A percentile compares a stretch with the other conserved stretches of the same genome.
Conservation (phyloP, 2,797 vertebrate genomes). For the Sarcophilus harrisii region DNA sequence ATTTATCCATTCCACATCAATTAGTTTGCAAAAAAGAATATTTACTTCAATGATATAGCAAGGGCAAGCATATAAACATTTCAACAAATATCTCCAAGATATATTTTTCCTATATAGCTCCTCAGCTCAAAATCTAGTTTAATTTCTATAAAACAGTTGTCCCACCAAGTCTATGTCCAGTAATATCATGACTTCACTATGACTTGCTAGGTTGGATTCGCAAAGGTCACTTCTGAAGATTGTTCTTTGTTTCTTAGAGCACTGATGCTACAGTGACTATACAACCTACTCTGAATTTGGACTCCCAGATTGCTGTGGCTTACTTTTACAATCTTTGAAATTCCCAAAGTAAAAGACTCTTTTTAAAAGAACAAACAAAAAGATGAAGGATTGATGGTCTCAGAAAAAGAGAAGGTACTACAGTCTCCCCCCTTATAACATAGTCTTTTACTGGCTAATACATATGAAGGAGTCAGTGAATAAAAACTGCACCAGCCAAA, state of each 20-base stretch:
- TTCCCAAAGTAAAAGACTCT: background rate
- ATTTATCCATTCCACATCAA: background rate
- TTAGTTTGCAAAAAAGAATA: background rate
- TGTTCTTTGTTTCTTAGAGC: background rate
- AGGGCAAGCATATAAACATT: background rate
- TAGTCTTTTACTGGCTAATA: background rate
- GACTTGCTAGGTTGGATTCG: background rate
- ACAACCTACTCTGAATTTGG: background rate
- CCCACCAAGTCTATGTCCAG: background rate
- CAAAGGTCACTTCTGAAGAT: background rate
- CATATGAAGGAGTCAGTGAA: background rate
- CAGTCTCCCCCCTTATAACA: background rate
- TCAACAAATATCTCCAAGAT: background rate
- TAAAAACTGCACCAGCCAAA: background rate
- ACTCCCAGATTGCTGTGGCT: background rate
- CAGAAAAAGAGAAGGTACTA: background rate
- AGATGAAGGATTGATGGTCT: background rate
- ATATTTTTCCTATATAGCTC: background rate
- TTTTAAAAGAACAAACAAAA: background rate
- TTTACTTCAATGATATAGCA: background rate
- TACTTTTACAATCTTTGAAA: background rate
- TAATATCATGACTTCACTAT: background rate
- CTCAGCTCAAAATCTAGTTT: background rate
- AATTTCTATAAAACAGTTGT: background rate
- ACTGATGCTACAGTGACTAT: background rate